A percentile compares a stretch with the other conserved stretches of the same genome.
Conservation (phyloP, 2,113 vertebrate species). For the Fregata magnificens region DNA sequence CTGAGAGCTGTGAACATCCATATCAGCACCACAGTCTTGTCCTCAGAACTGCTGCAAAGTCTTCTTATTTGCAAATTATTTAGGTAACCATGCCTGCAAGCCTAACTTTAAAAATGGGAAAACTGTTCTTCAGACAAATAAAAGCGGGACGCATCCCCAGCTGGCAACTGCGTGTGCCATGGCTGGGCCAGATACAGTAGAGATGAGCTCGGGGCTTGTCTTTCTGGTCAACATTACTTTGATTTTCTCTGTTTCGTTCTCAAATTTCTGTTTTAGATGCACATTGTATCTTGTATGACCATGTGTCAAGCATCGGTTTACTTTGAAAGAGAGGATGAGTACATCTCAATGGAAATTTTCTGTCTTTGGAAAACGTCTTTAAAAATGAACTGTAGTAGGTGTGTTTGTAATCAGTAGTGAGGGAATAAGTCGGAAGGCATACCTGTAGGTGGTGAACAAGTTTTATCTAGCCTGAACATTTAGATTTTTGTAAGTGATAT, state of each 20-base stretch:
- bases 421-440: neutral
- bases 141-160: neutral
- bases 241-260: neutral
- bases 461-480: conserved; percentile 4
- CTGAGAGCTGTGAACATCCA: neutral
- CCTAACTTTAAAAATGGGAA: neutral
- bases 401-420: neutral
- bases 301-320: neutral
- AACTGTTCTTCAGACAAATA: neutral
- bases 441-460: neutral
- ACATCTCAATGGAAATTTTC: neutral
- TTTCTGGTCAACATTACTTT: neutral
- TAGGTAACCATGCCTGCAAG: conserved; percentile 26
- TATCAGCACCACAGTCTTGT: neutral
- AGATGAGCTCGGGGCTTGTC: neutral
- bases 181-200: neutral
- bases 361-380: neutral
- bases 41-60: conserved; percentile 26
- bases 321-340: neutral
- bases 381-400: neutral
- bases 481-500: neutral
- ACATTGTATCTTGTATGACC: neutral
- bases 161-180: rapidly evolving
- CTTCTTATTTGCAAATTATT: conserved; percentile 48
- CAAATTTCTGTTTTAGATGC: neutral